phyloP scores from a whole-genome alignment of 2,888 invertebrate genomes.

The Noctuana brunneofusca region DNA sequence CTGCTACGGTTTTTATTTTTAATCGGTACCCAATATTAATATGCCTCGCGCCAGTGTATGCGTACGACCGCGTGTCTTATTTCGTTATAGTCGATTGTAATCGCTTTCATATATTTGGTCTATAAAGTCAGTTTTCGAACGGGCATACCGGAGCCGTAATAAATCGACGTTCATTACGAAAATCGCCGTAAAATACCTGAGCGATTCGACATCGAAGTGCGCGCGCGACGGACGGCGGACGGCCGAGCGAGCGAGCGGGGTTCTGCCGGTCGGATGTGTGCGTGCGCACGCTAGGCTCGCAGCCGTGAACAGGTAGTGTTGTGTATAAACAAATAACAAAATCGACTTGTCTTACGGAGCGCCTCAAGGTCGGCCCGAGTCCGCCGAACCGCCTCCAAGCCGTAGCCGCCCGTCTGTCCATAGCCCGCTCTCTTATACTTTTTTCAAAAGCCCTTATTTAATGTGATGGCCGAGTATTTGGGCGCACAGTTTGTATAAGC shows the following conservation, averaged over 20 bases:
- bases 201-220: slow-evolving; percentile 65
- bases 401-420: slow-evolving; percentile 53
- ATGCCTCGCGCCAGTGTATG: slow-evolving; percentile 48
- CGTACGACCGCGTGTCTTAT: slow-evolving; percentile 55
- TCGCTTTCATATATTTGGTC: slow-evolving; percentile 66
- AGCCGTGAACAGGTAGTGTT: background rate
- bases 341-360: slow-evolving; percentile 75
- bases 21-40: slow-evolving; percentile 51
- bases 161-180: slow-evolving; percentile 78
- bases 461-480: slow-evolving; percentile 80
- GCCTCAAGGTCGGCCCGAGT: slow-evolving; percentile 69
- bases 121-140: slow-evolving; percentile 66
- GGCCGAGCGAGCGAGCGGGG: slow-evolving; percentile 31
- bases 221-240: slow-evolving; percentile 43
- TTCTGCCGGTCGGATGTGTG: slow-evolving; percentile 43
- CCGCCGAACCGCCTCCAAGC: slow-evolving; percentile 51
- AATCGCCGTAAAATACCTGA: slow-evolving; percentile 78
- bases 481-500: slow-evolving; percentile 82
- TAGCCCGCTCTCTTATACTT: slow-evolving; percentile 60
- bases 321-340: background rate
- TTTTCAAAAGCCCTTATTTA: slow-evolving; percentile 78
- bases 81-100: slow-evolving; percentile 67
- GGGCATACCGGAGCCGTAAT: slow-evolving; percentile 66
- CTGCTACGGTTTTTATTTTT: slow-evolving; percentile 60
- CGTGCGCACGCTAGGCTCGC: slow-evolving; percentile 66